A percentile compares a stretch with the other conserved stretches of the same genome.
Conservation (phyloP, 2,888 invertebrate species). For the Spilarctia lutea region DNA sequence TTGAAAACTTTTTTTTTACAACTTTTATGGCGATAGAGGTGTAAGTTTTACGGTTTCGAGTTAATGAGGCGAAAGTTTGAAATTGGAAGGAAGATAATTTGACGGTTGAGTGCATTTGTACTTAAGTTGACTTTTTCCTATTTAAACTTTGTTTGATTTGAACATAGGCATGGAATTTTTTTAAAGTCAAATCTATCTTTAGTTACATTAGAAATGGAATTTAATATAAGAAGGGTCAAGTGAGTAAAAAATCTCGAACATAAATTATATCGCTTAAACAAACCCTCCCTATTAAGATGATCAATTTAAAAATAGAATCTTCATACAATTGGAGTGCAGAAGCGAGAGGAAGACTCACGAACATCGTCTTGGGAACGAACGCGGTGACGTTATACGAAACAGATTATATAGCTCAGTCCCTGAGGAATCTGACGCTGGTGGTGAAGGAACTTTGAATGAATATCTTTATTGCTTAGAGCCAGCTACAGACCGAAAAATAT, state of each 20-base stretch:
- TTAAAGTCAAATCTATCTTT: neutral
- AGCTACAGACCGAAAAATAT: slow-evolving; percentile 22
- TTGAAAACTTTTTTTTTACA: slow-evolving; percentile 41
- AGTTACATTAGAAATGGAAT: neutral
- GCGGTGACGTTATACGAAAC: slow-evolving; percentile 49
- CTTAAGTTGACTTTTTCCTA: neutral
- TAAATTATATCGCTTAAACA: slow-evolving; percentile 24
- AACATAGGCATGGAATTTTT: neutral
- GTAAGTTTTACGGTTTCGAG: slow-evolving; percentile 43
- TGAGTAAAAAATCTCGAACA: slow-evolving; percentile 12
- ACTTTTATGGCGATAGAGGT: slow-evolving; percentile 50
- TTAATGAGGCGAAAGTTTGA: slow-evolving; percentile 38
- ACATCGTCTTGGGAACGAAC: slow-evolving; percentile 41
- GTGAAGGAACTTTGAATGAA: slow-evolving; percentile 43
- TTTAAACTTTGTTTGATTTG: slow-evolving; percentile 1
- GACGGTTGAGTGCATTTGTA: slow-evolving; percentile 1
- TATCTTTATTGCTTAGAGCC: slow-evolving; percentile 44
- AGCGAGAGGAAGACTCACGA: slow-evolving; percentile 44
- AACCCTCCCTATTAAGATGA: slow-evolving; percentile 36
- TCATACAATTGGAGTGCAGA: slow-evolving; percentile 43
- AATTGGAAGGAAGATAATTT: slow-evolving; percentile 19
- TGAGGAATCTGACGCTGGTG: slow-evolving; percentile 32
- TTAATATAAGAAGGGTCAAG: neutral
- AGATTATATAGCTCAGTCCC: slow-evolving; percentile 48
- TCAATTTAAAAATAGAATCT: slow-evolving; percentile 45